Evolutionary conservation across 2,888 invertebrate genomes (phyloP), one percentile per base, ranked within the genome.

Genomic region (Drosophila meridionalis): DNA sequence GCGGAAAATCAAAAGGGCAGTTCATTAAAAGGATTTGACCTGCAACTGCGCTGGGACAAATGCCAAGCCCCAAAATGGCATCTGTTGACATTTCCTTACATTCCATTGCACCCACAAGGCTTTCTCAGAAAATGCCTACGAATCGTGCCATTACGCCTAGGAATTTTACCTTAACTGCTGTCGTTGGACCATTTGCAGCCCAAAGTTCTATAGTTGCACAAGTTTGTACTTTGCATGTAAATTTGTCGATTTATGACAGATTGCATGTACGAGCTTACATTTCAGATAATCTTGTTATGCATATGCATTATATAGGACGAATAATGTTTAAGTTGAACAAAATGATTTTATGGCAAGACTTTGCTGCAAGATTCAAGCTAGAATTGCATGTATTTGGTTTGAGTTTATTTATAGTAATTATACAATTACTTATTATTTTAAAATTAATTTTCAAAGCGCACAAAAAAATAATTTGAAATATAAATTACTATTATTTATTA

Each of bases 11-110:
- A 48, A 73, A 82, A 79, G 77, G 71, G 69, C 85, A 40, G 48
- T 72, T 78, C 75, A 69, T 72, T 60, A 73, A 66, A 71, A 69
- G 42, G 62, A 72, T 55, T 73, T 75, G 57, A 28, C 63, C 60
- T 45, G 50, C 47, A n/a, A 14, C 32, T 11, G 64, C 72, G n/a
- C 60, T 67, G 57, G 69, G 83, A 70, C 68, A 84, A 84, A 89
- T 83, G 89, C 63, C 75, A 84, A 67, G 63, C 70, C 69, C 76
- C 73, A 70, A 82, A 85, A 73, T 76, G 73, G 64, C 82, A 80
- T 42, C 56, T 32, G 60, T 61, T 87, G 89, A 69, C 80, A 80
- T 83, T 84, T 80, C 64, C 66, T 52, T 69, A 83, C 83, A 83
- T 74, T 74, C 71, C 83, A 69, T 78, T 70, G 68, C 73, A 73